Base-by-base conservation (phyloP, 2,888 invertebrate genomes). In the Gymnocheta viridis region DNA sequence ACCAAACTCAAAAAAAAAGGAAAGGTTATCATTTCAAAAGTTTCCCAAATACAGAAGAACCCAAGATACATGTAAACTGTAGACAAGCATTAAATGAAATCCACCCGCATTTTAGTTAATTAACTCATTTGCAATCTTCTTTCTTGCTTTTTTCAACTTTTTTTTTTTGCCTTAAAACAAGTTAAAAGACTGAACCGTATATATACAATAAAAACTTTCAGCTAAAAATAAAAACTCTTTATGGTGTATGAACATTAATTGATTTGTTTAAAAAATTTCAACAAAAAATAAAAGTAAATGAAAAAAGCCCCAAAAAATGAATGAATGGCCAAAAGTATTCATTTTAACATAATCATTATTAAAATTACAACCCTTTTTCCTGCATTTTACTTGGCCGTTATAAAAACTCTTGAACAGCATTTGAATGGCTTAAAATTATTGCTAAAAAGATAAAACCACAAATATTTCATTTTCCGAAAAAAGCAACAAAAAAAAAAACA, bases 101-200 rank as follows among this genome's bases (percentile, higher is more conserved):
- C 89, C 88, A 88, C 91, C 91, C 91, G 91, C 91, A 91, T 91
- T 91, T 91, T 91, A 91, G 91, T 91, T 91, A 91, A 91, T 91
- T 91, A 91, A 91, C 91, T 91, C 91, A 90, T 91, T 91, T 90
- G 90, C 89, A 89, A 89, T 85, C 86, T 86, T 85, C 64, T 82
- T 82, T 76, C 62, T 44, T 79, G 67, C 54, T 64, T 62, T 56
- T 66, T 76, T 83, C 41, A 49, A 24, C 10, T 38, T 51, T 58
- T 17, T 10, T 41, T 41, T n/a, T 38, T 2, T 38, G 49, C n/a
- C 2, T 5, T 22, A 56, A 82, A 64, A 27, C 24, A 35, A 64
- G 27, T 29, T 47, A 56, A 70, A 77, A 74, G 73, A 72, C 72
- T 67, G 76, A 70, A 69, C 19, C 32, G 56, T 74, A 32, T 35